Evolutionary conservation across 2,797 vertebrate species (phyloP), one percentile per base, ranked within the genome.

Genomic region (Tolypeutes matacus): DNA sequence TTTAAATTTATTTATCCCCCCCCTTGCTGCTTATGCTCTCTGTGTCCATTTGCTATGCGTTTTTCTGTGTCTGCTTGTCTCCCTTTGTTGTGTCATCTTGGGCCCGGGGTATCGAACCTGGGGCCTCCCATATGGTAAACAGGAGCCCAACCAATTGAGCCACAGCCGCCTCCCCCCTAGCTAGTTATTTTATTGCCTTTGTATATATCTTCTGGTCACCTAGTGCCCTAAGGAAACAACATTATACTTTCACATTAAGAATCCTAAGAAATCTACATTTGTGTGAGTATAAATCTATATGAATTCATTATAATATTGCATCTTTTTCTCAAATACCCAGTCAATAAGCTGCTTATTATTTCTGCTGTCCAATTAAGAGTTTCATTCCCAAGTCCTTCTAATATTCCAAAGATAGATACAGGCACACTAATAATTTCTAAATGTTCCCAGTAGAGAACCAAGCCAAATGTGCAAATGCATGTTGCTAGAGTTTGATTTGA

Each of bases 231-330:
- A 87, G 58, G 34, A 92, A 80, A 69, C 29, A 84, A 60, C 21
- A 89, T 77, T 72, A n/a, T 92, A 77, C 31, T 81, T 86, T 82
- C 21, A 81, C 29, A 42, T 81, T 86, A 87, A 92, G 53, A 85
- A 53, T 93, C 21, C 14, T 56, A 58, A 58, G 18, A 81, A n/a
- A 42, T 39, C 83, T 56, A 3, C 70, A 23, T 64, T 60, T 83
- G 7, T 93, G 51, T 83, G 36, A 89, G 12, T 67, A 8, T 65
- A 11, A 34, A 27, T 39, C 29, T 78, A 29, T 14, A 25, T 73
- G 27, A 67, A 42, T 73, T 94, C 31, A 46, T 91, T 76, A 39
- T 88, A 20, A 15, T 80, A 56, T 39, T 90, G 2, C 15, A 25
- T 60, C 23, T 78, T 46, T 62, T 89, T 60, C 69, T 75, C 64